phyloP scores from a whole-genome alignment of 2,113 vertebrate genomes.

The Cricetomys ansorgei region DNA sequence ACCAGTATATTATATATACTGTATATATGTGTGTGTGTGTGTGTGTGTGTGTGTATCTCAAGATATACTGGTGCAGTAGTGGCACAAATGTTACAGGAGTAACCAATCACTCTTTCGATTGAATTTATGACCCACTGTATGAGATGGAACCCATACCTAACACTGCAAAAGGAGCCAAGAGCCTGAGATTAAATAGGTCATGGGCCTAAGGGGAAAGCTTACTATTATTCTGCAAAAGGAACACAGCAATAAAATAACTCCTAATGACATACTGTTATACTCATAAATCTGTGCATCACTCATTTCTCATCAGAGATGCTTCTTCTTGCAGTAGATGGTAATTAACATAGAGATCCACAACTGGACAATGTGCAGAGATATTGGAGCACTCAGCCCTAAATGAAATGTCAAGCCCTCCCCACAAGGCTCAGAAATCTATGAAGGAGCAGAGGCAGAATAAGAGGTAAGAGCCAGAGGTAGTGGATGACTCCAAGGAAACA shows the following conservation, averaged over 20 bases:
- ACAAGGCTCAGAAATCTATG: too few species aligned
- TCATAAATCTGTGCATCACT: too few species aligned
- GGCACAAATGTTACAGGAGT: neutral
- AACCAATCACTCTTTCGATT: too few species aligned
- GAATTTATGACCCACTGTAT: neutral
- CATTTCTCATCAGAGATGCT: neutral
- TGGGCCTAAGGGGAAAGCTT: neutral
- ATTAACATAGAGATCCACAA: neutral
- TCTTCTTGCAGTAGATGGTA: neutral
- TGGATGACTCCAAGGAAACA: neutral
- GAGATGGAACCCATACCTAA: too few species aligned
- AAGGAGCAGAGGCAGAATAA: neutral
- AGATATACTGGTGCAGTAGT: neutral
- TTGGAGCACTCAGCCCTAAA: too few species aligned
- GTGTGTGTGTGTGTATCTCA: too few species aligned
- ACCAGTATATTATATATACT: too few species aligned
- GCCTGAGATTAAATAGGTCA: neutral
- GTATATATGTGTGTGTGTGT: too few species aligned
- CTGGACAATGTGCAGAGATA: neutral
- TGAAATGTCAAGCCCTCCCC: neutral
- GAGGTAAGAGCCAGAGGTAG: neutral
- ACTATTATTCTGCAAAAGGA: neutral
- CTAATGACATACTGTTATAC: neutral
- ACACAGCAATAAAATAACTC: neutral
- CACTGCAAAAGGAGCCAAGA: neutral